Evolutionary conservation across 2,113 vertebrate genomes (phyloP), one percentile per base, ranked within the genome.

Genomic region (Dicaeum eximium): DNA sequence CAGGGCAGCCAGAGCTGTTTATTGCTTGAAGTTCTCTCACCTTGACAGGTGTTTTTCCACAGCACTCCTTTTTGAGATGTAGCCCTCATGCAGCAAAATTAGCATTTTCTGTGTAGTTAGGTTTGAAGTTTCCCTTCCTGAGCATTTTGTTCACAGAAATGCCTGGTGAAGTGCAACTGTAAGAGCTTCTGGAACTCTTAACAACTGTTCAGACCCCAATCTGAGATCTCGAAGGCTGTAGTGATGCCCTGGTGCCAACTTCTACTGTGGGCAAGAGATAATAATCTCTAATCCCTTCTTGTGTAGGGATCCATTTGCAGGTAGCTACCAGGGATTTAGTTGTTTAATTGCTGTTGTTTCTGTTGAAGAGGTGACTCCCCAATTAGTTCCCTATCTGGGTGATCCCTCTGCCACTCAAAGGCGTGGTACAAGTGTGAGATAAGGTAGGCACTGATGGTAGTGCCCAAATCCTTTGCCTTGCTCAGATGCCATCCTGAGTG

Each of bases 401-500:
- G 22, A 28, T 60, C 48, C 37, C 37, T 28, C 17, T 84, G 60
- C 23, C 23, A 5, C 30, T 86, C 0, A 0, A 40, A 86, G 45
- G 47, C 4, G 38, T 88, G 67, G 9, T 31, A 35, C 2, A 0
- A 42, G 13, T 2, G 2, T n/a, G 56, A 80, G 51, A 30, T 37
- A n/a, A 62, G 12, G 33, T 82, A n/a, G n/a, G n/a, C n/a, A n/a
- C n/a, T n/a, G 50, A 37, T 0, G 0, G 38, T 37, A 51, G 13
- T 37, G 18, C 60, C 37, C 42, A 27, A 60, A 53, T 38, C 35
- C 33, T 72, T 30, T 53, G 58, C 47, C 42, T 80, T 65, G 24
- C 77, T 88, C n/a, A 72, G 58, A 37, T 62, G 62, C 23, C 22
- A 30, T 51, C 61, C 25, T 21, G 47, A 30, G 62, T 24, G 81